Evolutionary conservation across 2,888 invertebrate genomes (phyloP), one percentile per base, ranked within the genome.

Genomic region (Prosopocoilus inquinatus): DNA sequence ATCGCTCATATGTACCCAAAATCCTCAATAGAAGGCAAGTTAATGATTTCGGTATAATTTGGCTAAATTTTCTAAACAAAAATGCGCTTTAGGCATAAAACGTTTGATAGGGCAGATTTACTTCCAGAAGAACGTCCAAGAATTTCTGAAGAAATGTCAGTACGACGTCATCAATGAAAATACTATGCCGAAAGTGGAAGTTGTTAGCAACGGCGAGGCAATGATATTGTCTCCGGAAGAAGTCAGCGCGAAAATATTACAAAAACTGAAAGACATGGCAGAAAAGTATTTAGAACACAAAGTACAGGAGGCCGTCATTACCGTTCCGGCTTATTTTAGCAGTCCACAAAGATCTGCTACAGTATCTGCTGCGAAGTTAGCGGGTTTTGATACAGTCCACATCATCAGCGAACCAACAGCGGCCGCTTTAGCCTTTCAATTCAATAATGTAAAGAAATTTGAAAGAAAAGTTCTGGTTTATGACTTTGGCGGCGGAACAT

Each of bases 271-370:
- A 49, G 35, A 39, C 9, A 47, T 55, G 11, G 61, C 59, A 8
- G 61, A 63, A 49, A 33, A 36, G 12, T 55, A 61, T 33, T 43
- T 66, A 7, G 58, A 59, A 2, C 9, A 56, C n/a, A 36, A 13
- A 7, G 58, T 67, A 3, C 53, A 34, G n/a, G 65, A 61, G 47
- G 67, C 62, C 15, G 65, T 67, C n/a, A 61, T 68, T 32, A 68
- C 69, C 1, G 67, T 69, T n/a, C 69, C 69, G 1, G 68, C 69
- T 1, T 65, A 67, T 58, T 69, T 69, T 43, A 67, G 61, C 53
- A 61, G 66, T 41, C 45, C 52, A 1, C 68, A 68, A 55, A 55
- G 68, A 34, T 58, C 67, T 41, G 67, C 66, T 9, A 68, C 67
- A 4, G 62, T 64, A 49, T 61, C 62, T 9, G 68, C 67, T 9